These are phyloP conservation scores for Bradypodion ventrale DNA, from an alignment of 2,797 vertebrate species.

Conservation along the genomic window DNA sequence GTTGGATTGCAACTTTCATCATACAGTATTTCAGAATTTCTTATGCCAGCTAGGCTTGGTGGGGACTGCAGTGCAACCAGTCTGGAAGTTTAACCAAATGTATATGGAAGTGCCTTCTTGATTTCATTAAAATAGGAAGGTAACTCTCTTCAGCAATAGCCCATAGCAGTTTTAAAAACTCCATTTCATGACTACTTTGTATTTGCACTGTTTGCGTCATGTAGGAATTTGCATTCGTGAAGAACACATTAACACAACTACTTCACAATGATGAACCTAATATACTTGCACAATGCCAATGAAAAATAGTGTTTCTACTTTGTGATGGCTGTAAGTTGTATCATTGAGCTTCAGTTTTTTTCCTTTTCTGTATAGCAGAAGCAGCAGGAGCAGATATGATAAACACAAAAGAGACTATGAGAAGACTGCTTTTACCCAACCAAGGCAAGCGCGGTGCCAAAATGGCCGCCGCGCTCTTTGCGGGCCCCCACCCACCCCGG, in stretches of 20 bases:
- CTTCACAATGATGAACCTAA: background rate
- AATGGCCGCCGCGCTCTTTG: too few relatives aligned
- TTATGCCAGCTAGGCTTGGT: background rate
- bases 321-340: background rate
- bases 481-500: too few relatives aligned
- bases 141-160: background rate
- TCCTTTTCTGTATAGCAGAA: background rate
- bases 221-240: background rate
- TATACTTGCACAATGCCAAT: background rate
- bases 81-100: background rate
- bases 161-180: background rate
- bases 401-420: background rate
- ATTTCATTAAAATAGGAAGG: background rate
- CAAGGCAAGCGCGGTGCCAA: too few relatives aligned
- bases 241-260: background rate
- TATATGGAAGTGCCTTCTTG: background rate
- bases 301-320: background rate
- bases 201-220: background rate
- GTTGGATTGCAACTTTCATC: background rate
- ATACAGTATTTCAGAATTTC: background rate
- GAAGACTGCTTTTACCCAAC: background rate
- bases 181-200: background rate
- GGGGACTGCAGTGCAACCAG: background rate
- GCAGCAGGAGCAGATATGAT: background rate
- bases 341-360: background rate